phyloP scores from a whole-genome alignment of 2,113 vertebrate genomes.

The Crotalus horridus region DNA sequence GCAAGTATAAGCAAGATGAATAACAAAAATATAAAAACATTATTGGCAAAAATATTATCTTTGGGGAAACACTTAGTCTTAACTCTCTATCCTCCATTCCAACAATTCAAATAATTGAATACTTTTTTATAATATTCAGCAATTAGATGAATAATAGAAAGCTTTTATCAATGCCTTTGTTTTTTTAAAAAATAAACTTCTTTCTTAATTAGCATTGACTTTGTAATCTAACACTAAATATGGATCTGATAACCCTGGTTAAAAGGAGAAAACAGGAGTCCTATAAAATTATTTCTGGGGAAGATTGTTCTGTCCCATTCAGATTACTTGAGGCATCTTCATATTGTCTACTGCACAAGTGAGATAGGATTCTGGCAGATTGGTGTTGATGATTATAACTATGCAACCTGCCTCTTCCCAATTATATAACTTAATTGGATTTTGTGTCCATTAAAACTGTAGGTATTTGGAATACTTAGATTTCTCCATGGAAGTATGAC shows the following conservation, averaged over 20 bases:
- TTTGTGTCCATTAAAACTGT: background rate
- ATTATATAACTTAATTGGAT: background rate
- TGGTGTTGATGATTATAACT: background rate
- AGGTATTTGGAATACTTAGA: background rate
- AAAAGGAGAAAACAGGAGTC: background rate
- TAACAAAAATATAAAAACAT: background rate
- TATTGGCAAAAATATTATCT: background rate
- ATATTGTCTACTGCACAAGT: background rate
- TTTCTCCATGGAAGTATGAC: background rate
- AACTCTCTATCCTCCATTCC: background rate
- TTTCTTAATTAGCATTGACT: background rate
- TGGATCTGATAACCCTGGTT: background rate
- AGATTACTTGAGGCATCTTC: background rate
- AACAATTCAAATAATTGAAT: background rate
- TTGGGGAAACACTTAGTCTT: background rate
- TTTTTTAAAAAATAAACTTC: background rate
- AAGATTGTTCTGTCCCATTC: background rate
- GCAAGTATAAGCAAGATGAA: slow-evolving; percentile 4
- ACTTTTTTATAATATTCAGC: background rate
- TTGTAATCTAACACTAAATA: background rate
- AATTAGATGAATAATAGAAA: background rate
- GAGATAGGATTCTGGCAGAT: background rate
- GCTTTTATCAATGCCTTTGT: background rate
- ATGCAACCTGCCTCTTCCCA: background rate
- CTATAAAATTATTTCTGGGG: background rate